Percentiles rank a stretch among this genome's conserved stretches.
phyloP scores from a whole-genome alignment of 2,113 vertebrate genomes.

The Neotragus moschatus region DNA sequence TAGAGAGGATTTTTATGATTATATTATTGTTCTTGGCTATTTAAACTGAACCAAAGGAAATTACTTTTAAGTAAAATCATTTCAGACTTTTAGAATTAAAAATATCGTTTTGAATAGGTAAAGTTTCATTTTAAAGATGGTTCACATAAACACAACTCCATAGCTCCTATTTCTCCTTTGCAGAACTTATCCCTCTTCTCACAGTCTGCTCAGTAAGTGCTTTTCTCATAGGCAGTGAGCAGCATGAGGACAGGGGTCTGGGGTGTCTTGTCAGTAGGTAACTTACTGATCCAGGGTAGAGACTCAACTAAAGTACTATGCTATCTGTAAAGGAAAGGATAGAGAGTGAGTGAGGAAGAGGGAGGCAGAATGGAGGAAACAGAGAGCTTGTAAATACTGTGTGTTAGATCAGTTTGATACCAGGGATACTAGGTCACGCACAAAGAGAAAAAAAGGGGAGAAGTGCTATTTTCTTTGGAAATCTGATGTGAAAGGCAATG shows the following conservation, averaged over 20 bases:
- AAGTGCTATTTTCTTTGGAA: not conserved
- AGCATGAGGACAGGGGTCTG: not conserved
- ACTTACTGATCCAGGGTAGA: not conserved
- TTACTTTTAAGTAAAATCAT: not conserved
- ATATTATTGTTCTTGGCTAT: not conserved
- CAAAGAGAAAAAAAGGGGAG: not conserved
- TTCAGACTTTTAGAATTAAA: not conserved
- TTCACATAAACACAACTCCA: not conserved
- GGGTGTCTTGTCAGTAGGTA: not conserved
- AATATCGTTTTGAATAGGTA: constrained; percentile 17
- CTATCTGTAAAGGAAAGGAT: not conserved
- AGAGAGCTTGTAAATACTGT: not conserved
- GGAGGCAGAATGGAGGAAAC: not conserved
- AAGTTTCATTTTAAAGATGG: not conserved
- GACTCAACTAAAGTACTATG: not conserved
- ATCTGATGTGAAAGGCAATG: not conserved
- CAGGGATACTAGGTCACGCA: not conserved
- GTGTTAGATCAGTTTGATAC: not conserved
- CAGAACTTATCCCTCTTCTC: not conserved
- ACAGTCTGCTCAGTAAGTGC: not conserved
- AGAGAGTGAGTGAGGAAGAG: not conserved
- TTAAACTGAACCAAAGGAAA: not conserved
- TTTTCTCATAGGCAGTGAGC: not conserved
- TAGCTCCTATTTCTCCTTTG: not conserved
- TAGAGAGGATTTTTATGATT: not conserved